Percentiles rank a stretch among this genome's conserved stretches.
These are phyloP conservation scores for Ciconia maguari DNA, from an alignment of 2,113 vertebrate genomes.

Conservation along the genomic window DNA sequence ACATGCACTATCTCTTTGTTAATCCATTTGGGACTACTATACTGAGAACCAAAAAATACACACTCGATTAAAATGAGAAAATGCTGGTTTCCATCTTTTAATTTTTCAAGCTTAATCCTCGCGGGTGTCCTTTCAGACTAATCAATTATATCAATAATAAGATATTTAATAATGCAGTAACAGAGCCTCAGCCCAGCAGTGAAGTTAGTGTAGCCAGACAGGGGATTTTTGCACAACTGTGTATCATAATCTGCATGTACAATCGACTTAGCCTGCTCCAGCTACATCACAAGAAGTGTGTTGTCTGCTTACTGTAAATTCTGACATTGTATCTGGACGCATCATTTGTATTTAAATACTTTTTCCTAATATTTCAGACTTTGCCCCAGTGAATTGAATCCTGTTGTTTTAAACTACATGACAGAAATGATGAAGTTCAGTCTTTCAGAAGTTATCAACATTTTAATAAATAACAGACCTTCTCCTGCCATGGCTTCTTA, in stretches of 20 bases:
- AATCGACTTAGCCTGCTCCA: neutral
- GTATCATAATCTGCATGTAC: neutral
- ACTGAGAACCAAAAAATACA: neutral
- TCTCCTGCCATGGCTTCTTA: constrained; percentile 82
- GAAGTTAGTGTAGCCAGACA: neutral
- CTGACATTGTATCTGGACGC: neutral
- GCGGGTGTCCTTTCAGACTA: neutral
- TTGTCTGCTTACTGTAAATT: neutral
- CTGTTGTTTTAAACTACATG: constrained; percentile 78
- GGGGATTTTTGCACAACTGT: neutral
- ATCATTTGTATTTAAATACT: neutral
- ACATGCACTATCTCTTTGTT: neutral
- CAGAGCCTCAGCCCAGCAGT: neutral
- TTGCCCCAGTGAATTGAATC: constrained; percentile 75
- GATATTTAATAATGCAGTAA: neutral
- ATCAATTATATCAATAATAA: constrained; percentile 5
- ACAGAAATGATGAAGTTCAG: constrained; percentile 73
- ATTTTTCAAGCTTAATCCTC: neutral
- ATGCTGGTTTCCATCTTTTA: neutral
- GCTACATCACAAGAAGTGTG: neutral
- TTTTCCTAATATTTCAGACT: constrained; percentile 67
- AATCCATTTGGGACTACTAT: neutral
- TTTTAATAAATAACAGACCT: constrained; percentile 78
- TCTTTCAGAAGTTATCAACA: constrained; percentile 75
- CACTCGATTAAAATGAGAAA: neutral